A percentile compares a stretch with the other conserved stretches of the same genome.
These are phyloP conservation scores for Sitta europaea DNA, from an alignment of 2,113 vertebrate species.

Conservation along the genomic window DNA sequence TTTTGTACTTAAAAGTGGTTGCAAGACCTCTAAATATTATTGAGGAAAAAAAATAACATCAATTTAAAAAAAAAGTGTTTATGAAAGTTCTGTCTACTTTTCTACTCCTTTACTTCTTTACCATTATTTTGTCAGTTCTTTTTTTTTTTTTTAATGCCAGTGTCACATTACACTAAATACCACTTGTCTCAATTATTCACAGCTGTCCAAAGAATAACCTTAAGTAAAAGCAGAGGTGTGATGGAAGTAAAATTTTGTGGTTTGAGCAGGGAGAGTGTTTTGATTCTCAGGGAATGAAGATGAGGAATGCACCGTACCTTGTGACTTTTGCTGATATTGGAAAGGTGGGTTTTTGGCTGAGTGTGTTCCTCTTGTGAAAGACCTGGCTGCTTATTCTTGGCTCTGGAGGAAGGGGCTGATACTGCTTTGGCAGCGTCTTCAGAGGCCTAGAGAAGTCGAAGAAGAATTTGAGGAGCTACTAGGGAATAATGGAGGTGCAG, in stretches of 20 bases:
- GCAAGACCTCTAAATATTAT: background rate
- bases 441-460: slow-evolving; percentile 60
- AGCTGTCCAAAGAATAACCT: slow-evolving; percentile 20
- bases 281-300: background rate
- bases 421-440: slow-evolving; percentile 17
- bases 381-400: background rate
- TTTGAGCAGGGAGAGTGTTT: background rate
- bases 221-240: background rate
- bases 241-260: background rate
- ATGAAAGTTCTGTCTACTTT: background rate
- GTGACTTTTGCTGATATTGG: background rate
- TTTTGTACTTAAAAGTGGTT: background rate
- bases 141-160: background rate
- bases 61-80: background rate
- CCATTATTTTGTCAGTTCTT: background rate
- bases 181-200: slow-evolving; percentile 8
- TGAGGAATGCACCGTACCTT: slow-evolving; percentile 30
- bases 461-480: background rate
- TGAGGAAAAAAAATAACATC: background rate
- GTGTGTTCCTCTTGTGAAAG: background rate
- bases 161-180: background rate
- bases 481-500: background rate
- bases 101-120: background rate
- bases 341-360: background rate
- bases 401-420: slow-evolving; percentile 37